A percentile compares a stretch with the other conserved stretches of the same genome.
phyloP scores from a whole-genome alignment of 2,113 vertebrate genomes.

The Erythrocercus mccallii region DNA sequence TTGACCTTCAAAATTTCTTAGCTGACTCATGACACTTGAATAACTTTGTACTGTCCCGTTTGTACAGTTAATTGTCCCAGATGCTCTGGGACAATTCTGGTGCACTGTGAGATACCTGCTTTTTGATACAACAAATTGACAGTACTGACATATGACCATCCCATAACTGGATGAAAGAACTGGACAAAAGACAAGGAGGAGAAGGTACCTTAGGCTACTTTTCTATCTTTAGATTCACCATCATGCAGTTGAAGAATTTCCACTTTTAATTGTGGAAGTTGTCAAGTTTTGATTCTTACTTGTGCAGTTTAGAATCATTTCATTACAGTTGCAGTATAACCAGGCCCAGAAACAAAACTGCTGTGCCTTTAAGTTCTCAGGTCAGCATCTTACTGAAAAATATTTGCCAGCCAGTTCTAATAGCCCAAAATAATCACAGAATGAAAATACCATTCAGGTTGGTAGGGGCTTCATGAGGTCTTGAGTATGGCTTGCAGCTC shows the following conservation, averaged over 20 bases:
- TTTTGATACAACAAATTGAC: background rate
- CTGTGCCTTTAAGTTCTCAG: background rate
- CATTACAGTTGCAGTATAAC: background rate
- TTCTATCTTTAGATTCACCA: background rate
- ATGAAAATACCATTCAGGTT: background rate
- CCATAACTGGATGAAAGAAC: background rate
- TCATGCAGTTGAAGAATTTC: background rate
- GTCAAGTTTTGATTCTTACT: background rate
- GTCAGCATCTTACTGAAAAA: background rate
- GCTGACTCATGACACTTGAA: background rate
- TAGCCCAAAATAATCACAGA: background rate
- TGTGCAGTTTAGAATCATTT: background rate
- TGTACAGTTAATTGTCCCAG: background rate
- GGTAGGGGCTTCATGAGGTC: background rate
- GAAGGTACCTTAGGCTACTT: background rate
- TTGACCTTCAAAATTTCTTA: background rate
- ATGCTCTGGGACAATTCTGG: background rate
- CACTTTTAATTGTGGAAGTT: background rate
- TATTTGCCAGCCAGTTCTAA: background rate
- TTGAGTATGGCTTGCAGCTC: background rate
- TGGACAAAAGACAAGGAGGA: background rate
- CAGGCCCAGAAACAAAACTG: background rate
- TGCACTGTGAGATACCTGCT: background rate
- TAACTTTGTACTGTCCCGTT: background rate
- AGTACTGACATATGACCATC: background rate